Percentiles rank a stretch among this genome's conserved stretches.
Evolutionary conservation across 2,888 invertebrate species (phyloP).

Genomic region (Steinernema scapterisci): DNA sequence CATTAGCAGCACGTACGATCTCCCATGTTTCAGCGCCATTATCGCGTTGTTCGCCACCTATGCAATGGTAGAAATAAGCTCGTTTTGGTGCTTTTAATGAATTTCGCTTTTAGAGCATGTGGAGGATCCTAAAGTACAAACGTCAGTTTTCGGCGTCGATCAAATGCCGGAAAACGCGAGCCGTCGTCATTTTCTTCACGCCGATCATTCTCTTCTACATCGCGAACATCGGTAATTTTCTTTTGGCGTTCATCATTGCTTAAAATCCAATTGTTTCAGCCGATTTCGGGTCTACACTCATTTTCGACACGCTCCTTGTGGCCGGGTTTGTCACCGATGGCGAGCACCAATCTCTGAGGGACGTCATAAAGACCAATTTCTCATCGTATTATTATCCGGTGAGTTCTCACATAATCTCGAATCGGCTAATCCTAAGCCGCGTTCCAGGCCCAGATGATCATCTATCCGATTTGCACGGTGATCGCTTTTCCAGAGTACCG

Average conservation of each 20-base stretch:
- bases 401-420: neutral
- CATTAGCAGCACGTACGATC: neutral
- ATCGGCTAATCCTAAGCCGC: neutral
- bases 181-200: slow-evolving; percentile 6
- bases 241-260: neutral
- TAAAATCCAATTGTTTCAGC: neutral
- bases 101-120: slow-evolving; percentile 2
- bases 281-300: neutral
- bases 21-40: neutral
- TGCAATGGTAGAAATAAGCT: neutral
- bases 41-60: neutral
- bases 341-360: neutral
- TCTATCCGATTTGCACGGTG: slow-evolving; percentile 9
- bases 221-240: neutral
- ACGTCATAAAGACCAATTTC: neutral
- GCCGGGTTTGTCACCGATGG: neutral
- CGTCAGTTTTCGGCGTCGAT: neutral
- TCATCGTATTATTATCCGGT: neutral
- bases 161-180: neutral
- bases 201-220: slow-evolving; percentile 11
- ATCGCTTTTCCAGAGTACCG: slow-evolving; percentile 24
- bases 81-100: too few relatives aligned
- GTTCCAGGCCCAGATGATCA: slow-evolving; percentile 10
- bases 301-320: neutral
- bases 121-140: neutral